These are phyloP conservation scores for Chymomyza caudatula DNA, from an alignment of 2,888 invertebrate species.

Conservation along the genomic window DNA sequence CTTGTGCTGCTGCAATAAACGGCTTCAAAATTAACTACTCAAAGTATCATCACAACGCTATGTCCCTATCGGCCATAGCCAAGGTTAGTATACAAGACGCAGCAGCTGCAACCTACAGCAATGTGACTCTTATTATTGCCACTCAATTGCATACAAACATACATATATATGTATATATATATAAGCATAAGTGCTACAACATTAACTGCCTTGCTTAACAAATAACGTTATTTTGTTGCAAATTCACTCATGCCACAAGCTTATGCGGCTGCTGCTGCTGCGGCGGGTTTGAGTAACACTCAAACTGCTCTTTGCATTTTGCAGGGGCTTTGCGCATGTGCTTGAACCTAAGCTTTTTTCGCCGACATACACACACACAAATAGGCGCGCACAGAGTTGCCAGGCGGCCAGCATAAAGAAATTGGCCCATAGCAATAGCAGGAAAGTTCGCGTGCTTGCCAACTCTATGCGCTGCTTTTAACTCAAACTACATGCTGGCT, in stretches of 20 bases:
- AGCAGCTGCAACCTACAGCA: background rate
- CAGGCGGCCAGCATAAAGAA: constrained; percentile 1
- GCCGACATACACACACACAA: constrained; percentile 32
- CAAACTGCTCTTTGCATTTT: constrained; percentile 22
- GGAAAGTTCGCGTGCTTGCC: constrained; percentile 19
- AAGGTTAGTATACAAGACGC: constrained; percentile 80
- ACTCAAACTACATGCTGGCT: constrained; percentile 47
- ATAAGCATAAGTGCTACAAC: constrained; percentile 32
- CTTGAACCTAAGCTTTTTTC: constrained; percentile 38
- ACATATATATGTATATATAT: background rate
- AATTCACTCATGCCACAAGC: constrained; percentile 54
- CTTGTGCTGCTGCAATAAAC: constrained; percentile 61
- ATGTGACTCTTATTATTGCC: background rate
- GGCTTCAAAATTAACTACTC: constrained; percentile 83
- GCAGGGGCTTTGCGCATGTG: constrained; percentile 21
- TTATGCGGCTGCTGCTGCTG: constrained; percentile 11
- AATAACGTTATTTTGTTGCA: constrained; percentile 35
- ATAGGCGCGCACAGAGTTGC: constrained; percentile 42
- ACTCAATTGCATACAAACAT: background rate
- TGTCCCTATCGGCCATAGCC: constrained; percentile 82
- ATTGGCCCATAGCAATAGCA: background rate
- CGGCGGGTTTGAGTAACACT: constrained; percentile 51
- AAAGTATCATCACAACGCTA: constrained; percentile 83
- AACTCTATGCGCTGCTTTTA: constrained; percentile 36
- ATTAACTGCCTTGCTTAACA: constrained; percentile 28